Evolutionary conservation across 1,140 invertebrate species (phyloP), one percentile per base, ranked within the genome.

Genomic region (Argopecten irradians): DNA sequence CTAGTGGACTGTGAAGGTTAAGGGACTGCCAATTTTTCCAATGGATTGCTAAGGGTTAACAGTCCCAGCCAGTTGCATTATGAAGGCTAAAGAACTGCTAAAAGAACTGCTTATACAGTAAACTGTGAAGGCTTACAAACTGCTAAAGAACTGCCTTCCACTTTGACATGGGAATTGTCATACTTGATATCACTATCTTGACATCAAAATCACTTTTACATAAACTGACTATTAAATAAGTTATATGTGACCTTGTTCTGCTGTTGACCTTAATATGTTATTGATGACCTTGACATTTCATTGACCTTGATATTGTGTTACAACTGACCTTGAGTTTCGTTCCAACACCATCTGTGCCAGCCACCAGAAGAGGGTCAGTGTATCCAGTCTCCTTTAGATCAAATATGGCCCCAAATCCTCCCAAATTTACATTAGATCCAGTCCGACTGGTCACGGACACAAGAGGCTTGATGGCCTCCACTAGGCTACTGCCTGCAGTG

Each of bases 341-440:
- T 71, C 99, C 99, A 34, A 99, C 98, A 28, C 99, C 99, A 96
- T 99, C 99, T 5, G 99, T 98, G 3, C 98, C 98, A 90, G 98
- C 98, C 2, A 99, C 98, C 5, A 99, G 96, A 5, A 99, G 96
- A 0, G 98, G 98, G 95, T 99, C 97, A 86, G 96, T 97, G 88
- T 93, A 95, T 0, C 97, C 97, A 83, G 97, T 95, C 92, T 95
- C 96, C 94, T 96, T 97, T 83, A 96, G 93, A 92, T 99, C 98
- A 96, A 99, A 99, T 0, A 99, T 96, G 0, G 98, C 99, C 82
- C 98, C 99, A 96, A 99, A 99, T 34, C 97, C 97, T 39, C 99
- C 99, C 89, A 99, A 96, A 0, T 96, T 95, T 71, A 34, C 98
- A 34, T 98, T 93, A 82, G 97, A 97, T 1, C 98, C 98, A 55